Conservation (phyloP, 2,797 vertebrate species). For the Limnodromus scolopaceus region DNA sequence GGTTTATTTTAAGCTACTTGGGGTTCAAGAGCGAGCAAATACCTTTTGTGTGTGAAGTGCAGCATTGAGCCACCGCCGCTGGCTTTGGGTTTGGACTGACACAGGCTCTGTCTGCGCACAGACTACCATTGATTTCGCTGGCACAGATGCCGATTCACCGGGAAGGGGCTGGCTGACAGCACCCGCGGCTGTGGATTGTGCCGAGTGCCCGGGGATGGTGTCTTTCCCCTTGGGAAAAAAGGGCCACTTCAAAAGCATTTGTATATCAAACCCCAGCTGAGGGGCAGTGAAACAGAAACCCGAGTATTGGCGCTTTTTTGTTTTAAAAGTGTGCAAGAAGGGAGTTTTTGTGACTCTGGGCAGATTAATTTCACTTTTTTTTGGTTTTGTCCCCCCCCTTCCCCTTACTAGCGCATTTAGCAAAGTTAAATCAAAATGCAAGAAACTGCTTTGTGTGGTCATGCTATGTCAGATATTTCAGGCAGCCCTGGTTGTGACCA, state of each 20-base stretch:
- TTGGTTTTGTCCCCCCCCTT: background rate
- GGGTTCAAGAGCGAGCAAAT: background rate
- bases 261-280: background rate
- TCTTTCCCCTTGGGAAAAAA: background rate
- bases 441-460: background rate
- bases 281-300: background rate
- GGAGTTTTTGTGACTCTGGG: background rate
- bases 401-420: background rate
- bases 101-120: background rate
- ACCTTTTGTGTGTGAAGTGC: background rate
- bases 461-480: background rate
- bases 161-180: background rate
- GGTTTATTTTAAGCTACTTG: background rate
- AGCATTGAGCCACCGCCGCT: fast-evolving
- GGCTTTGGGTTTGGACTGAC: background rate
- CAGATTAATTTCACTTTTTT: background rate
- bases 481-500: background rate
- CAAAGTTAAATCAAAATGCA: background rate
- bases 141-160: background rate
- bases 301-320: background rate
- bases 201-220: fast-evolving
- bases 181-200: background rate
- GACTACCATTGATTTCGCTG: background rate
- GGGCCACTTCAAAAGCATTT: background rate
- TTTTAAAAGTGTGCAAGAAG: background rate